Evolutionary conservation across 2,113 vertebrate species (phyloP).

Genomic region (Pachypanchax playfairii): DNA sequence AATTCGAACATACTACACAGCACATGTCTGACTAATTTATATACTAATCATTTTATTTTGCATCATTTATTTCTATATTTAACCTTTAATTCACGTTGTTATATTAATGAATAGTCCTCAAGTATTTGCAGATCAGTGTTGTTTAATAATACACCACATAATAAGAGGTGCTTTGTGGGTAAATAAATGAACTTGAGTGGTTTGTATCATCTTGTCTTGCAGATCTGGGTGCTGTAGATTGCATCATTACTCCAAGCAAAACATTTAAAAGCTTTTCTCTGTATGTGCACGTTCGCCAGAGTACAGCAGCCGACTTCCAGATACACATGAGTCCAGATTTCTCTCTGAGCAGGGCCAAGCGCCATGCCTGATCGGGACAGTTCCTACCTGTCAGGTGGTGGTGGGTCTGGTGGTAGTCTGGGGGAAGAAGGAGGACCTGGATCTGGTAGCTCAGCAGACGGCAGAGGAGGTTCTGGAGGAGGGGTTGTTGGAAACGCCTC

Average conservation of each 20-base stretch:
- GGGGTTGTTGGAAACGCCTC: constrained; percentile 54
- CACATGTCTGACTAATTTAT: not conserved
- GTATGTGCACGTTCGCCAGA: constrained; percentile 41
- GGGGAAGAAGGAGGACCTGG: constrained; percentile 74
- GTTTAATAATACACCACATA: too few species aligned
- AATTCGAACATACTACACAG: too few species aligned
- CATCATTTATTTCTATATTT: not conserved
- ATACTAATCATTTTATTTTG: not conserved
- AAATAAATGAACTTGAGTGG: not conserved
- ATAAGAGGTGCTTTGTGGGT: too few species aligned
- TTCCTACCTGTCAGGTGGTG: constrained; percentile 81
- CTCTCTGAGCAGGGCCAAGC: constrained; percentile 70
- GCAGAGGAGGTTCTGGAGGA: constrained; percentile 70
- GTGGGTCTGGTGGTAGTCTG: constrained; percentile 69
- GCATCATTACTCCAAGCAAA: not conserved
- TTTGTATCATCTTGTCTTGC: constrained; percentile 20
- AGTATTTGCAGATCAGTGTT: not conserved
- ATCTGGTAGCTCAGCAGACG: constrained; percentile 66
- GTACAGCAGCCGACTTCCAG: constrained; percentile 18
- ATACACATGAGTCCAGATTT: constrained; percentile 78
- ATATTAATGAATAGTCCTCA: too few species aligned
- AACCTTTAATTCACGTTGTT: too few species aligned
- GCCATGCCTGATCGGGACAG: constrained; percentile 93
- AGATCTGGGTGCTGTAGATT: constrained; percentile 25
- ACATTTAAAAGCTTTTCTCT: constrained; percentile 2